Base-by-base conservation (phyloP, 2,888 invertebrate genomes). In the Melanostoma scalare region DNA sequence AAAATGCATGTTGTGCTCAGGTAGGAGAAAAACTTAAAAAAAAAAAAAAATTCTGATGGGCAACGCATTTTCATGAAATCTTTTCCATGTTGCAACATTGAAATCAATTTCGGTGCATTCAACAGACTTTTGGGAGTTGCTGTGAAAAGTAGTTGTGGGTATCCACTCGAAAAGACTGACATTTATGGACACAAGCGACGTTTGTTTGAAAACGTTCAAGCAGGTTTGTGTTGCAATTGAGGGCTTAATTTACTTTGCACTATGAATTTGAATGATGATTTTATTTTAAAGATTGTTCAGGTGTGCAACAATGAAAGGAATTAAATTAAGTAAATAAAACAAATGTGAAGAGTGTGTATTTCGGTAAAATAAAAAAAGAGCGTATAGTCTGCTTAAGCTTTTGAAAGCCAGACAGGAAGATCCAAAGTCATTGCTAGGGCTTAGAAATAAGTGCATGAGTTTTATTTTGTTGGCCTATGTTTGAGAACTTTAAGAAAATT, bases 51-150 rank as follows among this genome's bases (percentile, higher is more conserved):
- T 10, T 44, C 35, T 35, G 38, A 60, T 33, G 33, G 60, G 67
- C 38, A 68, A 53, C 69, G 44, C 56, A 78, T 78, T 84, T 82
- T 74, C 63, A 74, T 78, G 74, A 84, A 84, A 84, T 69, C 78
- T 60, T 78, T 69, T 78, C 60, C 82, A 74, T 65, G 82, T 73
- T 63, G 58, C 6, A 38, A 63, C 56, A 82, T 78, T 78, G 69
- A 69, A 82, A 78, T 73, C 68, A 72, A 77, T 77, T 73, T 81
- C 42, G n/a, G 31, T 38, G 31, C 50, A 50, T 40, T 53, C 53
- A 60, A 61, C 71, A 42, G 55, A 71, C 71, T 56, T 68, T 52
- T 20, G 20, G 1, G 20, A 20, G 20, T 20, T 20, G 20, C 20
- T 20, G 20, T 20, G 20, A 1, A 20, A 20, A 20, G 20, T 20